Conservation (phyloP, 2,797 vertebrate genomes). For the Sphenodon punctatus region DNA sequence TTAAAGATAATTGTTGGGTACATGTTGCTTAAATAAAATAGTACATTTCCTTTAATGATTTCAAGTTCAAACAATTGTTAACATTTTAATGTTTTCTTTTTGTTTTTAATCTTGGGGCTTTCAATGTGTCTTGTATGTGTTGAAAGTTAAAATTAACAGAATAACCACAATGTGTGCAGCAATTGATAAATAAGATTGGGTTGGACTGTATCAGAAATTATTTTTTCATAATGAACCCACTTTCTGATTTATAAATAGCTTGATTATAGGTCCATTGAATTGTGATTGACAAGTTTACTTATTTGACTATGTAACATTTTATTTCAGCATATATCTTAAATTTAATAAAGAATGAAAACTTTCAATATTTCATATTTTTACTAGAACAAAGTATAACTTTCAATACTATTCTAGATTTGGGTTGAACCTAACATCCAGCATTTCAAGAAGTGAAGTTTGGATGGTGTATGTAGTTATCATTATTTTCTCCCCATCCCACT, state of each 20-base stretch:
- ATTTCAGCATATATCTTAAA: fast-evolving
- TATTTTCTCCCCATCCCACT: too few species aligned
- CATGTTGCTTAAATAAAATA: neutral
- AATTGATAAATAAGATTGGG: neutral
- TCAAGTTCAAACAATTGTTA: neutral
- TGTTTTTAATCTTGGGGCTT: neutral
- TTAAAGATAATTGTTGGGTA: neutral
- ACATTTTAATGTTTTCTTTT: too few species aligned
- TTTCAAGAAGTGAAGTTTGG: neutral
- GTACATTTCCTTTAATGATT: neutral
- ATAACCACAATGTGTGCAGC: neutral
- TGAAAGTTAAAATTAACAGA: neutral
- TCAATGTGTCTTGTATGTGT: neutral
- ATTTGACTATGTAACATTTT: neutral
- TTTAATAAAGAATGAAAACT: neutral
- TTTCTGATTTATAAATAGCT: neutral
- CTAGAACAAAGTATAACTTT: too few species aligned
- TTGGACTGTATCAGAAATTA: neutral
- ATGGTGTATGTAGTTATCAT: too few species aligned
- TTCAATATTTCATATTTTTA: too few species aligned
- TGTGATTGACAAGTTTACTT: neutral
- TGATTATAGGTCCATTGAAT: neutral
- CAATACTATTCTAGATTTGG: neutral
- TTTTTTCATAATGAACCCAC: neutral
- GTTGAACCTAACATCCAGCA: neutral